phyloP scores from a whole-genome alignment of 2,888 invertebrate genomes.

The Tetramorium bicarinatum region DNA sequence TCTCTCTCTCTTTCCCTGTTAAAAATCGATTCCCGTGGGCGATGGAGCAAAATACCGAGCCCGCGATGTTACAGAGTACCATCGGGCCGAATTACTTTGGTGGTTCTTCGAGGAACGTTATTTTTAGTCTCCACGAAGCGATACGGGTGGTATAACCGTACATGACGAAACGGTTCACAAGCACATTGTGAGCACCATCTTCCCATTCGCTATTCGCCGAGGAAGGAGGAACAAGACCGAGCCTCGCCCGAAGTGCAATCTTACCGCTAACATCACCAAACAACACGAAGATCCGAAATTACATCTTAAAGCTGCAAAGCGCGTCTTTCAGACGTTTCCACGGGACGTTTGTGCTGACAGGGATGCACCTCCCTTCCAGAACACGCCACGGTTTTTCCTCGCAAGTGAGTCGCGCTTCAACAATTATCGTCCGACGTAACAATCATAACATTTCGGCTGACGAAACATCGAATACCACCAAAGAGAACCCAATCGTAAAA shows the following conservation, averaged over 20 bases:
- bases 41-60: slow-evolving; percentile 15
- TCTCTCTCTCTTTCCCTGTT: not conserved
- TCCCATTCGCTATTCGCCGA: slow-evolving; percentile 27
- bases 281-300: not conserved
- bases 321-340: not conserved
- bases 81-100: slow-evolving; percentile 67
- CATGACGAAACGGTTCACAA: slow-evolving; percentile 59
- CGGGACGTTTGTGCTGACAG: not conserved
- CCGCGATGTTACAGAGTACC: slow-evolving; percentile 19
- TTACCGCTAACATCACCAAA: not conserved
- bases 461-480: no score
- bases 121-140: slow-evolving; percentile 70
- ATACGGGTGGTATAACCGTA: slow-evolving; percentile 76
- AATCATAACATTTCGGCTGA: not conserved
- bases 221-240: not conserved
- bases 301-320: not conserved
- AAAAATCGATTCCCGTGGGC: not conserved
- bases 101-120: slow-evolving; percentile 67
- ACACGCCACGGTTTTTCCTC: not conserved
- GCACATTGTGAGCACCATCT: slow-evolving; percentile 55
- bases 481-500: not conserved
- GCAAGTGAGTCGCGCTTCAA: not conserved
- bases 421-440: not conserved
- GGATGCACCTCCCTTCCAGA: not conserved
- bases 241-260: slow-evolving; percentile 6